Evolutionary conservation across 2,113 vertebrate genomes (phyloP).

Genomic region (Ellobius talpinus): DNA sequence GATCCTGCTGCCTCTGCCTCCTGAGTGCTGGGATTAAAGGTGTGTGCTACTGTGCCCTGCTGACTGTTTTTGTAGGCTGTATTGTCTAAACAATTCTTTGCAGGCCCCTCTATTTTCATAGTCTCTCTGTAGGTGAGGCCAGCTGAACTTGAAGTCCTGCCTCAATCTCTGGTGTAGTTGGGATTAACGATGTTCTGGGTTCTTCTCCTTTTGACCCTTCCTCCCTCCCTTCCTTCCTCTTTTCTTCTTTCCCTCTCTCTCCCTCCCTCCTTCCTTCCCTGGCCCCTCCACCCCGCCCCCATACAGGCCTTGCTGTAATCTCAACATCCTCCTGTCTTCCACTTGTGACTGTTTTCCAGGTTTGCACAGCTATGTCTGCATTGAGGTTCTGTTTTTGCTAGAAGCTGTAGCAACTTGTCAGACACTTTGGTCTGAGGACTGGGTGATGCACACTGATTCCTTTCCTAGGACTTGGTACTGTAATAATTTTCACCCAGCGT

Average conservation of each 20-base stretch:
- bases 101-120: not conserved
- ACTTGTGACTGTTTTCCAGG: not conserved
- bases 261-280: too few species aligned
- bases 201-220: not conserved
- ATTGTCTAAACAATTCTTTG: not conserved
- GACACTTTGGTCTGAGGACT: not conserved
- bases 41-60: not conserved
- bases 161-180: not conserved
- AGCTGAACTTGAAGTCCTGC: not conserved
- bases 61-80: not conserved
- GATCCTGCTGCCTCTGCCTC: not conserved
- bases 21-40: not conserved
- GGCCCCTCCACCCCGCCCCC: not conserved
- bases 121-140: not conserved
- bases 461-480: not conserved
- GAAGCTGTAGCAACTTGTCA: constrained; percentile 8
- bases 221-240: not conserved
- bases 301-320: not conserved
- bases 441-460: not conserved
- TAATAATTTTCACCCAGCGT: not conserved
- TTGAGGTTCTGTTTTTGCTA: not conserved
- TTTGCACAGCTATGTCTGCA: not conserved
- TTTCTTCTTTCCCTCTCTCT: too few species aligned
- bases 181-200: not conserved
- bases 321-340: not conserved